Evolutionary conservation across 2,888 invertebrate species (phyloP).

Genomic region (Rhodophaea formosa): DNA sequence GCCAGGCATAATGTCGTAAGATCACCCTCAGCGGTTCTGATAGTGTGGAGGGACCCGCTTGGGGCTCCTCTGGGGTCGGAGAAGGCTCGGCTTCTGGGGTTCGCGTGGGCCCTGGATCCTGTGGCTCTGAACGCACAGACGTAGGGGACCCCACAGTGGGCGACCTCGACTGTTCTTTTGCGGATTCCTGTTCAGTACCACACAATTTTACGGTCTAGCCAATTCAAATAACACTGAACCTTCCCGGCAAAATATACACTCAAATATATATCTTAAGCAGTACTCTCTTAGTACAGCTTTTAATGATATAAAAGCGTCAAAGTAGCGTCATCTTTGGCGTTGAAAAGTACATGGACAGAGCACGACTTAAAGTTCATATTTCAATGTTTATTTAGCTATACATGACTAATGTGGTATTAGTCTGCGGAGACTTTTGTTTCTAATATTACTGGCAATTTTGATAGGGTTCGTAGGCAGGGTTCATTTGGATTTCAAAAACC

Average conservation of each 20-base stretch:
- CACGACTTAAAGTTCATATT: too few species aligned
- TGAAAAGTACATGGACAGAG: too few species aligned
- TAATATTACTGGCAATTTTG: conserved; percentile 29
- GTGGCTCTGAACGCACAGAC: conserved; percentile 47
- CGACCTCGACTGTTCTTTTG: conserved; percentile 56
- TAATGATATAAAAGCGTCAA: too few species aligned
- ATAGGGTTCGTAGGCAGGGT: conserved; percentile 13
- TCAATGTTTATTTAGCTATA: too few species aligned
- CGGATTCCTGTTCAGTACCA: conserved; percentile 52
- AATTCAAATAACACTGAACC: too few species aligned
- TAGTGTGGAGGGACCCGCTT: conserved; percentile 60
- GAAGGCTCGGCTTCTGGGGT: conserved; percentile 43
- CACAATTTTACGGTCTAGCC: conserved; percentile 13
- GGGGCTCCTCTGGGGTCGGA: conserved; percentile 51
- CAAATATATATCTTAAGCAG: too few species aligned
- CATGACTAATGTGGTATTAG: too few species aligned
- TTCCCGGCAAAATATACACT: too few species aligned
- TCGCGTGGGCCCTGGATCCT: conserved; percentile 46
- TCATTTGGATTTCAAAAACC: conserved; percentile 30
- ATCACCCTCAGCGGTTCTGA: conserved; percentile 73
- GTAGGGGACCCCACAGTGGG: conserved; percentile 51
- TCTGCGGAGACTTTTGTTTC: conserved; percentile 23
- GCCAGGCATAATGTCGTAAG: conserved; percentile 78
- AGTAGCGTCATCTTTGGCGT: too few species aligned
- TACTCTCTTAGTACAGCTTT: too few species aligned